Base-by-base conservation (phyloP, 2,888 invertebrate species). In the Macroteleia sp. region DNA sequence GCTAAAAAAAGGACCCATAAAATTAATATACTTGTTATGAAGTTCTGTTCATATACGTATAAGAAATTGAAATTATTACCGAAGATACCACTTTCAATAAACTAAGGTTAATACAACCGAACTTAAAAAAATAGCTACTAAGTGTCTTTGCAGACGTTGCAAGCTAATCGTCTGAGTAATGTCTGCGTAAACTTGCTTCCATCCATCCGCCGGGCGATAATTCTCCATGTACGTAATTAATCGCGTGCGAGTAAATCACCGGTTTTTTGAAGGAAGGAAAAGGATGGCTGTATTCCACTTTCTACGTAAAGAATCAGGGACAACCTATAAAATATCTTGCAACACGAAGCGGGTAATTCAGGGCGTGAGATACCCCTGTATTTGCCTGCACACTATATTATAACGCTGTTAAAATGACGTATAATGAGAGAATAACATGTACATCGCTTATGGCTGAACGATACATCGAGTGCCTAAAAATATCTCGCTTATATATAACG, bases 151-250 rank as follows among this genome's bases (percentile, higher is more conserved):
- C 5, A 14, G 66, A 56, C 30, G 39, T 30, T 36, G 28, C 19
- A 22, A 42, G 52, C 46, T 67, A 36, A 67, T 67, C 66, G 25
- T 39, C 34, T 71, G 32, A 36, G 52, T 59, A 76, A 79, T 50
- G 62, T 76, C 48, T 39, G 76, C 52, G 62, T 69, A 52, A 50
- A 77, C 70, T 57, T 30, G 73, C 75, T 77, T 79, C 64, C 62
- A 73, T 73, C 61, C 70, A 57, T 76, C 69, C 69, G 59, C 44
- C 52, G 39, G 57, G 79, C 73, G 81, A 79, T 82, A 82, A 81
- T 80, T 82, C 77, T 78, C 61, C 71, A 69, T 52, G 74, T 61
- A 62, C 77, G 81, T 81, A 81, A 83, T 83, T 83, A 83, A 83
- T 83, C 77, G 80, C 62, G 67, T 61, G 81, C 48, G 77, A 77